Evolutionary conservation across 2,888 invertebrate species (phyloP).

Genomic region (Philopedon plagiatum): DNA sequence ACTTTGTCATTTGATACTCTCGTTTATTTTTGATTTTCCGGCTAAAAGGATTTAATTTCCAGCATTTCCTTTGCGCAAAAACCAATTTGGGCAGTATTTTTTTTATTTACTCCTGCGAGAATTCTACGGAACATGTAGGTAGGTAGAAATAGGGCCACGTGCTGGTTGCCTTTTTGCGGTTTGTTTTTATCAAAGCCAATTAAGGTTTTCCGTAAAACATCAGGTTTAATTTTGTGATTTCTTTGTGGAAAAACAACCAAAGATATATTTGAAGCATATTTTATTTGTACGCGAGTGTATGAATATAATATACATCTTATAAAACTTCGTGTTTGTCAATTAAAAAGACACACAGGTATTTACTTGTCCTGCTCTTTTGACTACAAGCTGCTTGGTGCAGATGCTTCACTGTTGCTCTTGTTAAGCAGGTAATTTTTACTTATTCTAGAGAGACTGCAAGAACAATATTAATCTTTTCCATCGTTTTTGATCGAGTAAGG

Average conservation of each 20-base stretch:
- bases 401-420: no score
- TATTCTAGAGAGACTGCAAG: no score
- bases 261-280: no score
- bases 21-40: constrained; percentile 42
- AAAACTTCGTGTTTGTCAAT: no score
- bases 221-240: neutral
- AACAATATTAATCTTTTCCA: no score
- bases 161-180: neutral
- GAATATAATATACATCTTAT: no score
- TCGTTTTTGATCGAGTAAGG: no score
- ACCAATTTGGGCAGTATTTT: constrained; percentile 19
- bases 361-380: no score
- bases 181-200: neutral
- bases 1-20: constrained; percentile 38
- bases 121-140: neutral
- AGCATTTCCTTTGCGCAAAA: constrained; percentile 24
- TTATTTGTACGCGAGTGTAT: no score
- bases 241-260: neutral
- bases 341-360: no score
- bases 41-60: constrained; percentile 43
- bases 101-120: constrained; percentile 7
- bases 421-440: no score
- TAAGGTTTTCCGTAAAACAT: neutral
- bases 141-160: neutral
- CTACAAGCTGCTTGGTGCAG: no score